Evolutionary conservation across 2,113 vertebrate species (phyloP), one percentile per base, ranked within the genome.

Genomic region (Pagrus major): DNA sequence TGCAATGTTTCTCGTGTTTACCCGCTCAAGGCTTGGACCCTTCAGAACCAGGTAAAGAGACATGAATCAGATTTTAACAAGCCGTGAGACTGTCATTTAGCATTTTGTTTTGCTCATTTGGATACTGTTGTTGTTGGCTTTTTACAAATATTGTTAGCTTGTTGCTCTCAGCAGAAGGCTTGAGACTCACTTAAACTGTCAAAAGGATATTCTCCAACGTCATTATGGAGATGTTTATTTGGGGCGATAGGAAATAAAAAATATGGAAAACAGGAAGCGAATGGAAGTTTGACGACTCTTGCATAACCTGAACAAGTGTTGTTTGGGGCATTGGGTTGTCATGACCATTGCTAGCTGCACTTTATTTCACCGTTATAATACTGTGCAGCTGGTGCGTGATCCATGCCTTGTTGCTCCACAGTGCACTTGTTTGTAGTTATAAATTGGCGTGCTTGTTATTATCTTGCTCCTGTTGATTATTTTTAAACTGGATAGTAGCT

Each of bases 21-120:
- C 67, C 68, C 16, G 42, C 52, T 49, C 69, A 64, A 51, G 73
- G 89, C 90, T 83, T 72, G 87, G 90, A 86, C 80, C 75, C 76
- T 61, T 80, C 86, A 39, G 64, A 79, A 88, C 70, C 84, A 93
- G 92, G 93, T 94, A 92, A 89, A 77, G 25, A 27, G 11, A 44
- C 42, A 60, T 23, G 4, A 44, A 56, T 68, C 59, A 23, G 5
- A 20, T 71, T 58, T 44, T n/a, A 23, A 23, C 76, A 23, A 51
- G 23, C 23, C 15, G 25, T 23, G 2, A 78, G 27, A 25, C 61
- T n/a, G 44, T 82, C 23, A 23, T 46, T 64, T 41, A 33, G 20
- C 21, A 8, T 54, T 73, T 80, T 41, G 18, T 47, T 60, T 56
- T 49, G 33, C 3, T 37, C 6, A n/a, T 55, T 61, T 29, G 5